phyloP scores from a whole-genome alignment of 2,888 invertebrate species.

The Ectropis crepuscularia region DNA sequence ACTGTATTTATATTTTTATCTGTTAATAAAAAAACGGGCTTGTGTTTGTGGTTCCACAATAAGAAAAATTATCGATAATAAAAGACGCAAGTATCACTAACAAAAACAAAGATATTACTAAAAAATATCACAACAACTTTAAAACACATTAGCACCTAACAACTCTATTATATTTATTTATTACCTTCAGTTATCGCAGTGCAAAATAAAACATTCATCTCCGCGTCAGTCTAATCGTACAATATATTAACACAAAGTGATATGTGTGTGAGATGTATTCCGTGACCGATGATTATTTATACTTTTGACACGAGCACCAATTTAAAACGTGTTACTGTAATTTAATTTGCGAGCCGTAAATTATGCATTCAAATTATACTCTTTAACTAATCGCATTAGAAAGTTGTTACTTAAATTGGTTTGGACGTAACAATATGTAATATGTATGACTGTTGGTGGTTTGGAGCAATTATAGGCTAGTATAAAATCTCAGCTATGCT shows the following conservation, averaged over 20 bases:
- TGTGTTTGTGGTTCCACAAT: too few relatives aligned
- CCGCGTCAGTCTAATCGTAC: constrained; percentile 10
- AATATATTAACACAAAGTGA: constrained; percentile 9
- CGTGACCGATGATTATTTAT: constrained; percentile 15
- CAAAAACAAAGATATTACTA: background rate
- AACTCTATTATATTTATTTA: constrained; percentile 1
- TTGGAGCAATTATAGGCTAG: too few relatives aligned
- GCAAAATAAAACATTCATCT: constrained; percentile 5
- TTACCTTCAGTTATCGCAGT: constrained; percentile 5
- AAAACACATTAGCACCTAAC: constrained; percentile 6
- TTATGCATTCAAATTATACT: constrained; percentile 20
- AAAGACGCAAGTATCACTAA: background rate
- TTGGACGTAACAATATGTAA: constrained; percentile 2
- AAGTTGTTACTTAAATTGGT: constrained; percentile 17
- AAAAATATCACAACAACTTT: background rate
- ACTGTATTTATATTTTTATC: too few relatives aligned
- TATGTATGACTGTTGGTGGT: background rate
- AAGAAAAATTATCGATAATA: background rate
- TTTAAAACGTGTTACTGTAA: constrained; percentile 7
- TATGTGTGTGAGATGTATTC: constrained; percentile 12
- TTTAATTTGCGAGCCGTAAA: constrained; percentile 15
- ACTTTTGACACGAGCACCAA: constrained; percentile 15
- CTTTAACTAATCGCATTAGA: constrained; percentile 17
- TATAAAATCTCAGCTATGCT: too few relatives aligned
- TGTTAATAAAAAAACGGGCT: too few relatives aligned